phyloP scores from a whole-genome alignment of 2,888 invertebrate species.

The Hydroisotoma schaefferi region DNA sequence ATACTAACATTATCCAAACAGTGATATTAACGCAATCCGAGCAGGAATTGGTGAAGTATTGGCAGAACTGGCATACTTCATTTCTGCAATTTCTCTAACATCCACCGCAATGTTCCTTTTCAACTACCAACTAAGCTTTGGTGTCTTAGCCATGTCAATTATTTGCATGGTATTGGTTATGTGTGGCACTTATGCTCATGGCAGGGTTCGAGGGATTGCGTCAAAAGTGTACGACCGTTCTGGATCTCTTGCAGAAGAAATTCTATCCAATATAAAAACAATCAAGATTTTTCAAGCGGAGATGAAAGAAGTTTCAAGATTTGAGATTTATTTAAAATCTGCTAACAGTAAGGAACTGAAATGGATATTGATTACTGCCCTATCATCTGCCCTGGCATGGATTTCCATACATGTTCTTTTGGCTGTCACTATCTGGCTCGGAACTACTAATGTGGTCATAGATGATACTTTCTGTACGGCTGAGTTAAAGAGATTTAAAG shows the following conservation, averaged over 20 bases:
- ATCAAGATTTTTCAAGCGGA: slow-evolving; percentile 37
- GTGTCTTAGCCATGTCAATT: slow-evolving; percentile 19
- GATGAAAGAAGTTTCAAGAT: slow-evolving; percentile 10
- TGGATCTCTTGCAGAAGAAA: slow-evolving; percentile 21
- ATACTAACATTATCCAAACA: background rate
- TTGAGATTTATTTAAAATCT: slow-evolving; percentile 7
- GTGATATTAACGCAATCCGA: slow-evolving; percentile 25
- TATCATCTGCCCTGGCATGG: slow-evolving; percentile 18
- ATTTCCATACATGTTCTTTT: slow-evolving; percentile 11
- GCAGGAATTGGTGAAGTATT: slow-evolving; percentile 36
- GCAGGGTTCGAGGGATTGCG: background rate
- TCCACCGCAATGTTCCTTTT: slow-evolving; percentile 7
- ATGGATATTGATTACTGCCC: slow-evolving; percentile 15
- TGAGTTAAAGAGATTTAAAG: no score
- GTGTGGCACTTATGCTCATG: slow-evolving; percentile 19
- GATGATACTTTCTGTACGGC: no score
- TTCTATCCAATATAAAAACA: slow-evolving; percentile 31
- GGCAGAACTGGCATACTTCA: slow-evolving; percentile 2
- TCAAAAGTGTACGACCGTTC: slow-evolving; percentile 16
- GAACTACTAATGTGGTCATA: no score
- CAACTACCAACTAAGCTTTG: slow-evolving; percentile 3
- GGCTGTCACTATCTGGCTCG: slow-evolving; percentile 12
- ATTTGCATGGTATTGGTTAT: slow-evolving; percentile 7
- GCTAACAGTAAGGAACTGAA: background rate
- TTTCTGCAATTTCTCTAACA: slow-evolving; percentile 10